Evolutionary conservation across 2,113 vertebrate species (phyloP).

Genomic region (Jaculus jaculus): DNA sequence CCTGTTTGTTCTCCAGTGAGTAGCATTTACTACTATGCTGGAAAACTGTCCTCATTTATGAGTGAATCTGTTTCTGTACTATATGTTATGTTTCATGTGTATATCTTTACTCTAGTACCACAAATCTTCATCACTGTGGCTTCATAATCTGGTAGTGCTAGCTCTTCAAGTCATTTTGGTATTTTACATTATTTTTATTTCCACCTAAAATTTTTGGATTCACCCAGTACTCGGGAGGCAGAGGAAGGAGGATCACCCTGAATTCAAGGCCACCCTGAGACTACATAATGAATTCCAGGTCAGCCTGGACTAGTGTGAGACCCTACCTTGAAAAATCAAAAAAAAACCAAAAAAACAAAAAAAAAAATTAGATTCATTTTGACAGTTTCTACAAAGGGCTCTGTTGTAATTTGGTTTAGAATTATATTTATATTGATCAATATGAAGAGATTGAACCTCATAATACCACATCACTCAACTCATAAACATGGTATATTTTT

Average conservation of each 20-base stretch:
- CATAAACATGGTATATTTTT: neutral
- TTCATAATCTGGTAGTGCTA: neutral
- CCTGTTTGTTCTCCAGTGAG: neutral
- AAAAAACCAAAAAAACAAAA: no score
- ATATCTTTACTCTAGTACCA: neutral
- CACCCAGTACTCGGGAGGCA: no score
- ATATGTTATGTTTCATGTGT: neutral
- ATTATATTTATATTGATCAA: neutral
- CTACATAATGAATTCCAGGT: no score
- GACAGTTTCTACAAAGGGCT: neutral
- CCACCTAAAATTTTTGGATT: conserved; percentile 7
- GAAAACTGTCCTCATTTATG: neutral
- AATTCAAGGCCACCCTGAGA: no score
- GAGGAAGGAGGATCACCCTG: no score
- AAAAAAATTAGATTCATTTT: neutral
- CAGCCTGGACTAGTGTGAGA: no score
- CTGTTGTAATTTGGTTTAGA: neutral
- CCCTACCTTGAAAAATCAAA: no score
- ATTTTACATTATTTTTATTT: conserved; percentile 17
- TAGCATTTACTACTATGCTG: neutral
- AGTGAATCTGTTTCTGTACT: neutral
- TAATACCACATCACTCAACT: neutral
- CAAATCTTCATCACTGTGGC: neutral
- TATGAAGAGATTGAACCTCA: neutral
- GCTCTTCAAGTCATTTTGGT: neutral